These are phyloP conservation scores for Cryptotermes secundus DNA, from an alignment of 1,140 invertebrate genomes.

Conservation along the genomic window DNA sequence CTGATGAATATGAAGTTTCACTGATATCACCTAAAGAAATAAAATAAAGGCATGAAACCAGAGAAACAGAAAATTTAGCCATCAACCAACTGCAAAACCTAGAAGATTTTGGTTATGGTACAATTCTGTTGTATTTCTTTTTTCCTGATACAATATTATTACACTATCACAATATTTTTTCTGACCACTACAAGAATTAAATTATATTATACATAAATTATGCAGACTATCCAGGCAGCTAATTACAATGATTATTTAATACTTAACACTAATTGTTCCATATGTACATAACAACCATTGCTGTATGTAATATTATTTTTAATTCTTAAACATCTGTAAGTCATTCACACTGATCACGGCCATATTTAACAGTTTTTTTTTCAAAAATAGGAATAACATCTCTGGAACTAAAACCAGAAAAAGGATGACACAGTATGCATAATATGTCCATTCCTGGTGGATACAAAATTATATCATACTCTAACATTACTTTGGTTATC, in stretches of 20 bases:
- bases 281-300: not conserved
- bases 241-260: not conserved
- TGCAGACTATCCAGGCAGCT: not conserved
- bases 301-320: not conserved
- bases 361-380: not conserved
- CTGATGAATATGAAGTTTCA: too few relatives aligned
- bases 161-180: not conserved
- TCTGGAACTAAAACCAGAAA: not conserved
- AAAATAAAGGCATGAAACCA: too few relatives aligned
- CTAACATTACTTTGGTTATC: not conserved
- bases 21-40: too few relatives aligned
- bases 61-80: too few relatives aligned
- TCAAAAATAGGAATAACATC: conserved; percentile 7
- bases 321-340: not conserved
- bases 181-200: not conserved
- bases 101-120: too few relatives aligned
- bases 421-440: not conserved
- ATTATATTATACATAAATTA: conserved; percentile 6
- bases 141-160: not conserved
- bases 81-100: too few relatives aligned
- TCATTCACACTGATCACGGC: not conserved
- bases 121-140: too few relatives aligned
- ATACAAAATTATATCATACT: not conserved
- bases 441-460: not conserved
- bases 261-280: not conserved